Percentiles rank a stretch among this genome's conserved stretches.
These are phyloP conservation scores for Telenomus remus DNA, from an alignment of 1,140 invertebrate species.

Conservation along the genomic window DNA sequence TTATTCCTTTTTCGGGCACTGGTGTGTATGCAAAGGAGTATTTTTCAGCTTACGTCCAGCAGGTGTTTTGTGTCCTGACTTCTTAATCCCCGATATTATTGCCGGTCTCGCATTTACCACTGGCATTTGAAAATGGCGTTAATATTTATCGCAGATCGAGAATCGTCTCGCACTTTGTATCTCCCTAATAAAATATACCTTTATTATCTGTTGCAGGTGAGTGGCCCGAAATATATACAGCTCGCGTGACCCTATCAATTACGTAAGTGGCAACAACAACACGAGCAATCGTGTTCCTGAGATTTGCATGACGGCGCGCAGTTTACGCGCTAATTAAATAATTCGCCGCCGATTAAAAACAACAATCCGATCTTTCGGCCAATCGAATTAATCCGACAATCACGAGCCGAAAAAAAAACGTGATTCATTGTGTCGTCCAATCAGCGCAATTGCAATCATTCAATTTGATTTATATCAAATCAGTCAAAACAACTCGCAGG, in stretches of 20 bases:
- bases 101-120: conserved; percentile 5
- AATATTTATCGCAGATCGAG: conserved; percentile 20
- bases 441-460: too few relatives aligned
- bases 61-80: conserved; percentile 17
- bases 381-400: background rate
- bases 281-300: conserved; percentile 19
- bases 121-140: conserved; percentile 7
- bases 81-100: conserved; percentile 22
- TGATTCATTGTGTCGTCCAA: too few relatives aligned
- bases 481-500: too few relatives aligned
- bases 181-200: conserved; percentile 38
- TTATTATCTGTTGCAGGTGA: conserved; percentile 54
- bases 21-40: conserved; percentile 1
- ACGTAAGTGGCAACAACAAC: conserved; percentile 46
- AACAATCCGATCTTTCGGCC: background rate
- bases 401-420: too few relatives aligned
- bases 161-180: conserved; percentile 8
- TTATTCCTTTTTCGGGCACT: conserved; percentile 16
- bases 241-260: conserved; percentile 43
- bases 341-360: conserved; percentile 12
- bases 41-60: conserved; percentile 17
- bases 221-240: conserved; percentile 13
- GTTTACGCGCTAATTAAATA: conserved; percentile 23
- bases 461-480: too few relatives aligned
- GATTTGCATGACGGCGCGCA: conserved; percentile 25